Evolutionary conservation across 1,140 invertebrate genomes (phyloP), one percentile per base, ranked within the genome.

Genomic region (Campodea augens): DNA sequence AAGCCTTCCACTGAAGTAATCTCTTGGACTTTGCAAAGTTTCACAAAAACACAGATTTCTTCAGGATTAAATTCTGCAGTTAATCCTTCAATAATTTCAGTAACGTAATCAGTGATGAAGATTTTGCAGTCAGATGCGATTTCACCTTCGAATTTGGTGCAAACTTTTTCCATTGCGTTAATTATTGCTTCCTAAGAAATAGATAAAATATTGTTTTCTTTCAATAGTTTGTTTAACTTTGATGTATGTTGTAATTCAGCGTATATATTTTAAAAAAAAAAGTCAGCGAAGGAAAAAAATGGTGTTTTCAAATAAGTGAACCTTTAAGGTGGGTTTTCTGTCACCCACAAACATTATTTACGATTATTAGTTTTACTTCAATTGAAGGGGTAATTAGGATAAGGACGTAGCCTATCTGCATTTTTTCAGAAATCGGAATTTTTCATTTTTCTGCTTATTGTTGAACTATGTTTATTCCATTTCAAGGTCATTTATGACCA

Each of bases 101-200:
- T 70, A 3, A 75, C 71, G 56, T 88, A 86, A 0, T 68, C 67
- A 43, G 83, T 64, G 0, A 92, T 78, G 43, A 91, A 86, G 47
- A 72, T 68, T 0, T 69, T 59, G 57, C 89, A 93, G 58, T 86
- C 68, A 0, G 57, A 53, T 4, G 55, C 61, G 2, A 88, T 56
- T 49, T 71, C 71, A 1, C 59, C 55, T 0, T 78, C 75, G 36
- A 90, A 60, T 52, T 77, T 67, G 15, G 43, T 54, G 62, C 87
- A 93, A 1, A 91, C 65, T 47, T 72, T 70, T 38, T 81, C 71
- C 15, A 91, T 62, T 1, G 75, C 77, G 27, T 63, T 53, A 52
- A 73, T 71, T 48, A 91, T 84, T 41, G 69, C 72, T 38, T 62
- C 68, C 79, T 84, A 56, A 21, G 66, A 60, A 48, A 24, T 36